These are phyloP conservation scores for Rhodinocichla rosea DNA, from an alignment of 2,113 vertebrate genomes.

Conservation along the genomic window DNA sequence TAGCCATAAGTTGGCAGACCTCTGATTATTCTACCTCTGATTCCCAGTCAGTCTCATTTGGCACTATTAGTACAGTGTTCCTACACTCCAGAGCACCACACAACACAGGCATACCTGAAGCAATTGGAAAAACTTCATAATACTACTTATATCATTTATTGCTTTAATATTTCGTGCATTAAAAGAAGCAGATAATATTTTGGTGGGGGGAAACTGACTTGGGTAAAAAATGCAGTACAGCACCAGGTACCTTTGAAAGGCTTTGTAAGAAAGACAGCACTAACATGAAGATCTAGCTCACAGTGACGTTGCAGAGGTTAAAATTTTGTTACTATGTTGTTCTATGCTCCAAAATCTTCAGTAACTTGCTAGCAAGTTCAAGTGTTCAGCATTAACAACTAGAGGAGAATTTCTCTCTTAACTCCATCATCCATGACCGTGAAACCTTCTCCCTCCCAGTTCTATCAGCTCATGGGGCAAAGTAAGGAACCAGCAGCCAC, in stretches of 20 bases:
- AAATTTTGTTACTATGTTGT: background rate
- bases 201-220: fast-evolving
- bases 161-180: background rate
- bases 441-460: background rate
- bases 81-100: fast-evolving
- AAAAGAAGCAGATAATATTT: background rate
- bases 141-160: fast-evolving
- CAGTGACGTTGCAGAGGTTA: background rate
- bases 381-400: background rate
- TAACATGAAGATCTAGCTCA: background rate
- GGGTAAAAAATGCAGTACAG: background rate
- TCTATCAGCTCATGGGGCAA: background rate
- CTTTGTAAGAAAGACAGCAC: background rate
- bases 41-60: background rate
- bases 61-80: background rate
- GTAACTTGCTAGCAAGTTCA: background rate
- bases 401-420: background rate
- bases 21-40: background rate
- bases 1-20: background rate
- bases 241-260: background rate
- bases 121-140: background rate
- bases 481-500: background rate
- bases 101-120: background rate
- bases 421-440: background rate
- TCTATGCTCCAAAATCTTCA: background rate